Base-by-base conservation (phyloP, 2,113 vertebrate genomes). In the Corapipo altera region DNA sequence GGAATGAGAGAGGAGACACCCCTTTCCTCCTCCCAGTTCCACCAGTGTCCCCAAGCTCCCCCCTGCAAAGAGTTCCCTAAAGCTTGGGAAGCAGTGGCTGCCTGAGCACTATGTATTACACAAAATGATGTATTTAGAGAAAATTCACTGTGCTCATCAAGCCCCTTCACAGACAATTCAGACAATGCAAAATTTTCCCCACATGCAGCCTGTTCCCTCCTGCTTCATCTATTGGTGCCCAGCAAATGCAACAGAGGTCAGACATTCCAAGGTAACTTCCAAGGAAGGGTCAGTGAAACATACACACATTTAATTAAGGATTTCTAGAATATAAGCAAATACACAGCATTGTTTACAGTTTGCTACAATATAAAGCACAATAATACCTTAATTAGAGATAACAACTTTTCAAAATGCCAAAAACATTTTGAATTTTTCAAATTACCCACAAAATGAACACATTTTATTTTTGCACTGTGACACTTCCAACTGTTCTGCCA, bases 401-500 rank as follows among this genome's bases (percentile, higher is more conserved):
- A 97, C 86, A 81, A 96, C 92, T 83, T 96, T 71, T 87, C 83
- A 75, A 96, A 96, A 86, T 75, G 96, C 93, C 91, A 95, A 61
- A 94, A 95, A 87, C 95, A 96, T 61, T 92, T 15, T 33, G 88
- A 91, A 19, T 92, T 89, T 86, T 85, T 93, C 93, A 91, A 88
- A 92, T 95, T 94, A 93, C 65, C 77, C 91, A 95, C 89, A 46
- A 97, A 97, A 94, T 89, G 91, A 97, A 96, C 96, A 96, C 95
- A 96, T 96, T 96, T 96, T 95, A 81, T 93, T 96, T 95, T 72
- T 92, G 86, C 95, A 94, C 96, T 96, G 85, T 96, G 96, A 96
- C 96, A 96, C 80, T 95, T 97, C 96, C 96, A 96, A 96, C 93
- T 96, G 96, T 93, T 97, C 91, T 92, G 92, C 96, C 96, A 97